A percentile compares a stretch with the other conserved stretches of the same genome.
These are phyloP conservation scores for Acrobasis suavella DNA, from an alignment of 2,888 invertebrate genomes.

Conservation along the genomic window DNA sequence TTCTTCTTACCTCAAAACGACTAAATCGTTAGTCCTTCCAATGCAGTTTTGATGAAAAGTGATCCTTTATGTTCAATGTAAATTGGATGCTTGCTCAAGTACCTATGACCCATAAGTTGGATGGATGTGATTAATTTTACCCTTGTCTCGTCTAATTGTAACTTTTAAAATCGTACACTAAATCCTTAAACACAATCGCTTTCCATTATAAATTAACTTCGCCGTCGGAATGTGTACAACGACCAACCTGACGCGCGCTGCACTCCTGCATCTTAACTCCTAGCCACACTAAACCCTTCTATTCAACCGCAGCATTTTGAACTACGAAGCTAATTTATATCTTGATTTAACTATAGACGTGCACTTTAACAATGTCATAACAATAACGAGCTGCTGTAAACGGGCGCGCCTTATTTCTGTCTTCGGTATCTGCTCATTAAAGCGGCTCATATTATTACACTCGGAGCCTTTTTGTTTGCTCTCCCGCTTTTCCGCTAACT, in stretches of 20 bases:
- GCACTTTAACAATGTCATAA: constrained; percentile 76
- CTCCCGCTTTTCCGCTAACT: constrained; percentile 74
- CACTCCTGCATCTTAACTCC: constrained; percentile 3
- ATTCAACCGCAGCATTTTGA: constrained; percentile 31
- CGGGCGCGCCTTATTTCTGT: constrained; percentile 77
- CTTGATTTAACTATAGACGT: constrained; percentile 55
- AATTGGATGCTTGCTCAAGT: too few species aligned
- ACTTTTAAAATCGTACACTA: constrained; percentile 32
- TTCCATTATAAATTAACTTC: constrained; percentile 21
- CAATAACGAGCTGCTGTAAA: constrained; percentile 72
- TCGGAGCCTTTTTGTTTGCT: constrained; percentile 62
- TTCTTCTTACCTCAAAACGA: too few species aligned
- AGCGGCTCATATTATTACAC: constrained; percentile 52
- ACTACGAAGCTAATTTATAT: constrained; percentile 49
- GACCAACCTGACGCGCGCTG: not conserved
- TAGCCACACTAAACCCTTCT: constrained; percentile 26
- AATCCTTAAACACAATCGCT: constrained; percentile 21
- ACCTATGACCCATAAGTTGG: too few species aligned
- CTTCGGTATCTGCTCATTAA: constrained; percentile 80
- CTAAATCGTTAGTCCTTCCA: too few species aligned
- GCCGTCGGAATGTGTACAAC: constrained; percentile 1
- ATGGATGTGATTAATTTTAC: constrained; percentile 60
- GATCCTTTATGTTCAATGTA: too few species aligned
- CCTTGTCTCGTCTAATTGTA: constrained; percentile 42
- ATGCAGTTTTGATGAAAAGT: too few species aligned